Evolutionary conservation across 2,113 vertebrate species (phyloP).

Genomic region (Sinocyclocheilus grahami): DNA sequence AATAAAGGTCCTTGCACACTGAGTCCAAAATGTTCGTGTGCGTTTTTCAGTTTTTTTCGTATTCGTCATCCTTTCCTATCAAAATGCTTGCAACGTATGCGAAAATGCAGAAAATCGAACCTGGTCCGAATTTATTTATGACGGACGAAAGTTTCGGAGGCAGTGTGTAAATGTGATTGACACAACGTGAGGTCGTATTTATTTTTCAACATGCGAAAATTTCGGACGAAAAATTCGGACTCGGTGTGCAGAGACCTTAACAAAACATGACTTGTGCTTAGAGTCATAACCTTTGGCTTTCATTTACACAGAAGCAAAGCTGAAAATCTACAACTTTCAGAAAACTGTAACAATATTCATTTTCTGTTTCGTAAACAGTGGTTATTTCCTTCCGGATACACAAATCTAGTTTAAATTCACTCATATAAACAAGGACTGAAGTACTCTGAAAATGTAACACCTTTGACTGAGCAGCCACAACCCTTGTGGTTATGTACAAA

Average conservation of each 20-base stretch:
- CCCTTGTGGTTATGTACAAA: conserved; percentile 23
- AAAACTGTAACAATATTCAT: background rate
- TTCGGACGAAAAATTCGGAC: no score
- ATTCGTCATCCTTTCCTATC: no score
- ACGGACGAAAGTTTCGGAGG: no score
- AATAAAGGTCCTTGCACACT: background rate
- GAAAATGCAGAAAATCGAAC: no score
- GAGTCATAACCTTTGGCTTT: background rate
- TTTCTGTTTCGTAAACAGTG: background rate
- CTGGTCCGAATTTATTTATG: no score
- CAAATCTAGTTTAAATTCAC: conserved; percentile 5
- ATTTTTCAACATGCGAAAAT: no score
- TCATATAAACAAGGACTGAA: conserved; percentile 1
- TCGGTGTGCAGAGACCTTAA: no score
- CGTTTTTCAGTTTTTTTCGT: no score
- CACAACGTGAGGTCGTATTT: no score
- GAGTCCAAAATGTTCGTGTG: no score
- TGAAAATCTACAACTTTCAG: background rate
- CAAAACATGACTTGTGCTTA: background rate
- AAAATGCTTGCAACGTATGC: no score
- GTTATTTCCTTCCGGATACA: conserved; percentile 10
- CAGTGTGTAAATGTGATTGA: no score
- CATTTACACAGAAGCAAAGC: background rate
- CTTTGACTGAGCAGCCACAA: conserved; percentile 16
- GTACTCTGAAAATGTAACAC: conserved; percentile 1